A percentile compares a stretch with the other conserved stretches of the same genome.
phyloP scores from a whole-genome alignment of 2,113 vertebrate genomes.

The Aspidoscelis tigris region DNA sequence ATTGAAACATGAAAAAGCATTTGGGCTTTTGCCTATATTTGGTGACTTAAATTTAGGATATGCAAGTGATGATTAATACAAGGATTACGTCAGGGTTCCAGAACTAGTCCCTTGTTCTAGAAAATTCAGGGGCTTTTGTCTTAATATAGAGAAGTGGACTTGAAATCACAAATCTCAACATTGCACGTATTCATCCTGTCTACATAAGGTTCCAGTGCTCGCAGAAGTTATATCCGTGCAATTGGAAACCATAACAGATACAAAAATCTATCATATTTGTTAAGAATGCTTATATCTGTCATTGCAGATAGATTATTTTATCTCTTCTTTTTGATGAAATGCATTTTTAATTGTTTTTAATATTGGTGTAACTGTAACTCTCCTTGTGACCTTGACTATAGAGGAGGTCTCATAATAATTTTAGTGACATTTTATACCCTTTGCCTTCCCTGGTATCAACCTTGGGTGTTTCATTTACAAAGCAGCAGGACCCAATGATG shows the following conservation, averaged over 20 bases:
- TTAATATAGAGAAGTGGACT: background rate
- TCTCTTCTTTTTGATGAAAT: too few relatives aligned
- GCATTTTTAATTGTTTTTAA: too few relatives aligned
- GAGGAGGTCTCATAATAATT: background rate
- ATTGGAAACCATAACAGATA: background rate
- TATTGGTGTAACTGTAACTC: too few relatives aligned
- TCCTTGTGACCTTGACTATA: too few relatives aligned
- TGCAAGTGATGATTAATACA: background rate
- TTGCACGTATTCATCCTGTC: background rate
- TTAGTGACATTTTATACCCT: background rate
- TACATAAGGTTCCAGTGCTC: background rate
- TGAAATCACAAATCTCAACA: background rate
- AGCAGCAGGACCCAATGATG: background rate
- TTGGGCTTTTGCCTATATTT: background rate
- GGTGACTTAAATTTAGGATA: background rate
- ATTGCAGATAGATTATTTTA: too few relatives aligned
- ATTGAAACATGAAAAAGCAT: background rate
- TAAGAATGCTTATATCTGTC: background rate
- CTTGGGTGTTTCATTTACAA: background rate
- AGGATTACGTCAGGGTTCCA: background rate
- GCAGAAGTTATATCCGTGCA: background rate
- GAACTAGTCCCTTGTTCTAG: background rate
- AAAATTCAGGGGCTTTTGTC: background rate
- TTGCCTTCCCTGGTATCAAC: background rate
- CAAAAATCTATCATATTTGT: background rate